Conservation (phyloP, 2,888 invertebrate species). For the Girardia tigrina region DNA sequence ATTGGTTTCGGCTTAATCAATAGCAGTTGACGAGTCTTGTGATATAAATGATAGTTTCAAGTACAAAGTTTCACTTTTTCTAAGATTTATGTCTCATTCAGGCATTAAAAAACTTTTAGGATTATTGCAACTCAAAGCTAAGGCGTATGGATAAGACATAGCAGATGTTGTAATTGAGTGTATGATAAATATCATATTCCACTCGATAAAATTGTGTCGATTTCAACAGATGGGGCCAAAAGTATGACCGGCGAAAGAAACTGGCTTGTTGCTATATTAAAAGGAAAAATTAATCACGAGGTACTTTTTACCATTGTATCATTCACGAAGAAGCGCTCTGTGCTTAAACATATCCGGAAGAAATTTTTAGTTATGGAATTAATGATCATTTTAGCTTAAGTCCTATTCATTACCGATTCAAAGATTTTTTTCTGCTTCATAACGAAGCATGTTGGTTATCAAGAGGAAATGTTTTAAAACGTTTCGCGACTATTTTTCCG, state of each 20-base stretch:
- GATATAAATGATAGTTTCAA: constrained; percentile 16
- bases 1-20: neutral
- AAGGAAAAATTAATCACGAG: constrained; percentile 29
- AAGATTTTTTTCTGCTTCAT: constrained; percentile 17
- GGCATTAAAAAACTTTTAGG: constrained; percentile 24
- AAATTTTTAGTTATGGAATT: constrained; percentile 24
- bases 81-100: constrained; percentile 2
- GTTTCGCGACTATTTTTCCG: neutral
- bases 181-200: constrained; percentile 14
- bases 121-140: constrained; percentile 16
- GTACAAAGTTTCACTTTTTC: neutral
- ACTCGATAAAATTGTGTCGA: constrained; percentile 23
- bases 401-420: constrained; percentile 31
- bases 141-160: constrained; percentile 26
- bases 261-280: constrained; percentile 24
- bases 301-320: constrained; percentile 32
- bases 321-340: constrained; percentile 33
- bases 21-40: constrained; percentile 9
- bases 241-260: constrained; percentile 27
- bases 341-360: neutral
- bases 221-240: constrained; percentile 27
- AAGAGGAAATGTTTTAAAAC: constrained; percentile 12
- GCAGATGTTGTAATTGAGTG: neutral
- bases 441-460: constrained; percentile 30
- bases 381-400: neutral